Base-by-base conservation (phyloP, 2,888 invertebrate species). In the Lysandra coridon region DNA sequence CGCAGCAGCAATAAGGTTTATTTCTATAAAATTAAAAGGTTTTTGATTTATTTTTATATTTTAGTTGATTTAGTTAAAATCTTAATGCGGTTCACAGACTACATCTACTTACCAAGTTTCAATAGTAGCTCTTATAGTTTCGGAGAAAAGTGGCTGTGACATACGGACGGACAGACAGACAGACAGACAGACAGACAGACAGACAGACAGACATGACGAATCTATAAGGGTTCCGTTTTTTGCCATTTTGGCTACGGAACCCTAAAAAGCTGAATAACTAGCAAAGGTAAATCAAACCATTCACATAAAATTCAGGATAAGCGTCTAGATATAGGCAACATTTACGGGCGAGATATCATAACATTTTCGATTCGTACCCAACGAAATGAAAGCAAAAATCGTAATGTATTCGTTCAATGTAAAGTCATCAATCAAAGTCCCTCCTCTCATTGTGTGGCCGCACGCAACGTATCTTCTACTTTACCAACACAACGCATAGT, bases 351-450 rank as follows among this genome's bases (percentile, higher is more conserved):
- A 81, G 75, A 92, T 94, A 93, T 93, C 94, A 93, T 92, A 94
- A 92, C 93, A 92, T 94, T 91, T 91, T 93, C 93, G 92, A 93
- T 93, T 92, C 90, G 90, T 91, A 94, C 93, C 92, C 90, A 92
- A 92, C 87, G 87, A 86, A 87, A 87, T 90, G 93, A 94, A 94
- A 94, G 94, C 94, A 94, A 93, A 93, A 94, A 93, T 94, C 91
- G 91, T 94, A 94, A 94, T 94, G 93, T 94, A 92, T 93, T 94
- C 93, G 92, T 93, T 93, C 89, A 92, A 93, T 92, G 92, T 89
- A 87, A 84, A 87, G 88, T 87, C 92, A 94, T 94, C 92, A 90
- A 94, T 94, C 94, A 94, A 92, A 84, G 94, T 93, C 94, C 86
- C 82, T 89, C 88, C 90, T 53, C 92, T 92, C 90, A 92, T 94